Evolutionary conservation across 2,797 vertebrate species (phyloP).

Genomic region (Microcaecilia unicolor): DNA sequence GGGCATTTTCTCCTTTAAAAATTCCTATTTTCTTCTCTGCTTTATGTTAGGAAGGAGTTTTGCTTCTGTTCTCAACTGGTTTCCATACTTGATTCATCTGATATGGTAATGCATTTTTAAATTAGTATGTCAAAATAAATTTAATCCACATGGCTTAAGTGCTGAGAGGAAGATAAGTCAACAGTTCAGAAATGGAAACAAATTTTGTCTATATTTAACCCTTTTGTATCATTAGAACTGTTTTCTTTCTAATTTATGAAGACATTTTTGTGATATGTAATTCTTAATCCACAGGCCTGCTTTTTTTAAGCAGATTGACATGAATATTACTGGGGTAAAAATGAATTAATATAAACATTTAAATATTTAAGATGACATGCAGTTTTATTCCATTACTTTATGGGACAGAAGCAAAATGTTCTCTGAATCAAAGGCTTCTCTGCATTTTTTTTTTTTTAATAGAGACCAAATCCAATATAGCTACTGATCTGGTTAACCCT

Average conservation of each 20-base stretch:
- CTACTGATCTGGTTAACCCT: conserved; percentile 34
- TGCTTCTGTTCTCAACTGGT: neutral
- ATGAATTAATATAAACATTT: no score
- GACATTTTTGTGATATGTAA: neutral
- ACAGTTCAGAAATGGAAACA: neutral
- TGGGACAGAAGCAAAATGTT: conserved; percentile 6
- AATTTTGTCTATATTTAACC: conserved; percentile 2
- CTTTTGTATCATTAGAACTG: conserved; percentile 1
- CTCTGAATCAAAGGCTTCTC: conserved; percentile 9
- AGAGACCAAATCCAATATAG: conserved; percentile 1
- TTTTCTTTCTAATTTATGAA: conserved; percentile 1
- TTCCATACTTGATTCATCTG: no score
- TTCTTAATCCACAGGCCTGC: no score
- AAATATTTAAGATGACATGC: neutral
- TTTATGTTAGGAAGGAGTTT: neutral
- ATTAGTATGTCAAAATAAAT: neutral
- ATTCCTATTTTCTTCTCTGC: neutral
- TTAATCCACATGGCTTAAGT: neutral
- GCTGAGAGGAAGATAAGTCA: neutral
- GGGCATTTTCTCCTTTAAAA: no score
- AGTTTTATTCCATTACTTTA: neutral
- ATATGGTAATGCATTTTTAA: conserved; percentile 1
- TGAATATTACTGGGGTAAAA: no score
- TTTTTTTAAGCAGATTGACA: no score
- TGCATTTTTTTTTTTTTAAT: conserved; percentile 8